Base-by-base conservation (phyloP, 2,113 vertebrate species). In the Nanorana parkeri region DNA sequence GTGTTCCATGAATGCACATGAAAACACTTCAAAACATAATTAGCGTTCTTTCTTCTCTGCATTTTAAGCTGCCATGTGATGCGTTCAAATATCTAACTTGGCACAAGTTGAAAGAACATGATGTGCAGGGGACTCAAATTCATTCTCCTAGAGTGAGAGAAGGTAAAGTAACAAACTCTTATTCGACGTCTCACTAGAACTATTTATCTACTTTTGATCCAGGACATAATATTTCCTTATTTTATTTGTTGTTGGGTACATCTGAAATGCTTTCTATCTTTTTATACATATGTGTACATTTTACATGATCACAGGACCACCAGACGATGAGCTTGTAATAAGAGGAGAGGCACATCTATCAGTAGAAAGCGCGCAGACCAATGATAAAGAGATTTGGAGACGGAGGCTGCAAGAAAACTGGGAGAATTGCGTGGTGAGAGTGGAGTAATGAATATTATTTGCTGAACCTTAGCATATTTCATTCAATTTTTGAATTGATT, bases 341-440 rank as follows among this genome's bases (percentile, higher is more conserved):
- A 93, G 90, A 88, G 87, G 88, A 86, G 83, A 90, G 87, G 73
- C 87, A 64, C 64, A 89, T 0, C 4, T 71, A 21, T 24, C 77
- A 61, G 77, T 52, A 78, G 84, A 83, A 86, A 92, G 87, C 85
- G 92, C 86, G 84, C 89, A 79, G 86, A 71, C 83, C 54, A 89
- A 89, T 29, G 92, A 93, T 74, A 88, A 89, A 75, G 93, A 92
- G 83, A 92, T 88, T 84, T 94, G 96, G 95, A 92, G 96, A 84
- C 92, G 91, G 66, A 94, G 94, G 83, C 90, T 95, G 36, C 95
- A 96, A 64, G 97, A 98, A 89, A 98, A 97, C 81, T 98, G 97
- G 98, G 96, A 98, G 87, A 96, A 98, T 85, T 97, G 95, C 87
- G 80, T 87, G 92, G 97, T 98, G 89, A 91, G 88, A 68, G 47